Conservation (phyloP, 2,888 invertebrate species). For the Charanyca ferruginea region DNA sequence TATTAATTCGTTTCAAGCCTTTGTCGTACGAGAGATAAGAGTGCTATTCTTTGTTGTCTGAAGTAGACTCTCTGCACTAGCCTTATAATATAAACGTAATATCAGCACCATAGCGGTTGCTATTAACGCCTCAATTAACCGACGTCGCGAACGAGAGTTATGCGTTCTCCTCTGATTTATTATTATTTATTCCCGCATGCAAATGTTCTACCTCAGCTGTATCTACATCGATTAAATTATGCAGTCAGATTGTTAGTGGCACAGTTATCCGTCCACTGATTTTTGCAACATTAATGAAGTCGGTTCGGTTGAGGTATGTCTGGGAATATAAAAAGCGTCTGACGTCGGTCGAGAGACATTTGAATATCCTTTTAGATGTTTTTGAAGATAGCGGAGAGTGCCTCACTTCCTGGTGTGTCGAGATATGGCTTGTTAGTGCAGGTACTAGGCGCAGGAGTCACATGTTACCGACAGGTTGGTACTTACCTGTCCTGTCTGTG, state of each 20-base stretch:
- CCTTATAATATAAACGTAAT: neutral
- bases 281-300: constrained; percentile 54
- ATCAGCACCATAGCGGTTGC: constrained; percentile 61
- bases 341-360: constrained; percentile 11
- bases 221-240: constrained; percentile 55
- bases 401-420: constrained; percentile 31
- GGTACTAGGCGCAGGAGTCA: too few relatives aligned
- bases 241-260: constrained; percentile 64
- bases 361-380: constrained; percentile 50
- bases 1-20: neutral
- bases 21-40: neutral
- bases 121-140: constrained; percentile 75
- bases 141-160: constrained; percentile 62
- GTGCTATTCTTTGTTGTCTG: neutral
- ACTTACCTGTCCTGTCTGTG: too few relatives aligned
- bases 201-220: constrained; percentile 50
- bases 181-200: constrained; percentile 65
- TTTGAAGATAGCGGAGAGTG: constrained; percentile 31
- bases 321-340: constrained; percentile 47
- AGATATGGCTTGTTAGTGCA: constrained; percentile 25
- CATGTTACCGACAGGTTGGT: too few relatives aligned
- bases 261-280: constrained; percentile 50
- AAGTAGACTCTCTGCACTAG: constrained; percentile 12
- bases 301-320: constrained; percentile 29
- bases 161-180: constrained; percentile 61